Percentiles rank a stretch among this genome's conserved stretches.
These are phyloP conservation scores for Scaptomyza graminum DNA, from an alignment of 1,140 invertebrate genomes.

Conservation along the genomic window DNA sequence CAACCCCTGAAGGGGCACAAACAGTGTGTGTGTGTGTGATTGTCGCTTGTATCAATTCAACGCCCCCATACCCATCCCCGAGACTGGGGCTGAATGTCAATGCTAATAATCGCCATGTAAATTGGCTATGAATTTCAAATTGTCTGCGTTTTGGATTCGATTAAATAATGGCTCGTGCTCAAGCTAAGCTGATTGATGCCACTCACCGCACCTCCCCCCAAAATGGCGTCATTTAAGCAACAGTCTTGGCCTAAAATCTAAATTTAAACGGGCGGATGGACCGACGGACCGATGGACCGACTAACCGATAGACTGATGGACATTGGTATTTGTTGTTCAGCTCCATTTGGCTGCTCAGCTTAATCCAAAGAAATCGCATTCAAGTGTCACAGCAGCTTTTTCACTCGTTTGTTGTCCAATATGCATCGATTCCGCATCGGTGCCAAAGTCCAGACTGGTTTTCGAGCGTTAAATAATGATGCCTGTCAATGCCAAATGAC, in stretches of 20 bases:
- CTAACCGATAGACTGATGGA: no score
- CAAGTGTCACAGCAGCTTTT: background rate
- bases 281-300: no score
- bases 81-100: constrained; percentile 72
- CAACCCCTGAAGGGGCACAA: constrained; percentile 2
- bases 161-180: constrained; percentile 45
- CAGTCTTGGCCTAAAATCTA: constrained; percentile 45
- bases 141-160: constrained; percentile 40
- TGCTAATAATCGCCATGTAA: constrained; percentile 78
- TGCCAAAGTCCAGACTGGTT: constrained; percentile 59
- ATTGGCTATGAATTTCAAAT: constrained; percentile 70
- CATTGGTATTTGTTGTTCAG: constrained; percentile 23
- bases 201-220: no score
- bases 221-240: constrained; percentile 36
- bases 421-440: constrained; percentile 33
- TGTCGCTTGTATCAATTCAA: constrained; percentile 46
- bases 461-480: constrained; percentile 55
- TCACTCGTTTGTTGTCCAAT: background rate
- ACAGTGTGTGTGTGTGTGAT: constrained; percentile 7
- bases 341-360: background rate
- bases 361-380: background rate
- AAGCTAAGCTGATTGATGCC: constrained; percentile 32
- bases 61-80: no score
- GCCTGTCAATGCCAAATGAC: constrained; percentile 54
- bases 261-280: no score